phyloP scores from a whole-genome alignment of 2,113 vertebrate species.

The Nerophis ophidion region DNA sequence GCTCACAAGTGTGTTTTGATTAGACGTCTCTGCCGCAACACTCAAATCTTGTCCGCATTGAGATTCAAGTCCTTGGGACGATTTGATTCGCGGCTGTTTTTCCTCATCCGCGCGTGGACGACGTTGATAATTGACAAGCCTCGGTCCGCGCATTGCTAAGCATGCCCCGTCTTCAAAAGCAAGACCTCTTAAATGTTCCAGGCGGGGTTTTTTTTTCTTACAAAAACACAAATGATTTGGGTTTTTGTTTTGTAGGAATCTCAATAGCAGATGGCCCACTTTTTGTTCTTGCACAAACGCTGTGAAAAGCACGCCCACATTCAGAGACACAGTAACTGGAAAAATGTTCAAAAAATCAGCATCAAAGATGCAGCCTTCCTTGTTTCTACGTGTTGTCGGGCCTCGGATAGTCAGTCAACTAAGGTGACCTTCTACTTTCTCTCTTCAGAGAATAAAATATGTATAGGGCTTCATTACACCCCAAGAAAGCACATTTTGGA shows the following conservation, averaged over 20 bases:
- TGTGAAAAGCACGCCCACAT: background rate
- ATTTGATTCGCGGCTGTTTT: conserved; percentile 52
- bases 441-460: too few relatives aligned
- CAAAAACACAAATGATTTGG: background rate
- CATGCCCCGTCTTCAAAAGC: conserved; percentile 19
- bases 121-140: conserved; percentile 54
- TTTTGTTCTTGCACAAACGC: background rate
- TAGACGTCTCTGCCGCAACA: conserved; percentile 57
- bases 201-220: background rate
- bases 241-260: background rate
- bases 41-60: conserved; percentile 55
- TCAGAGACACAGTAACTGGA: background rate
- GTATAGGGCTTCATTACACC: too few relatives aligned
- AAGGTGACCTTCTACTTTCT: too few relatives aligned
- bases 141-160: conserved; percentile 26
- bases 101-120: conserved; percentile 35
- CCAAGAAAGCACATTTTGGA: too few relatives aligned
- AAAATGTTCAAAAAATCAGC: too few relatives aligned
- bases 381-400: too few relatives aligned
- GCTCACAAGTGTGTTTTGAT: conserved; percentile 65
- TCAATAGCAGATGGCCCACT: background rate
- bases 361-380: too few relatives aligned
- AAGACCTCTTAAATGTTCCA: conserved; percentile 18
- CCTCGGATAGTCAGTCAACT: too few relatives aligned
- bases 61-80: conserved; percentile 47